Percentiles rank a stretch among this genome's conserved stretches.
These are phyloP conservation scores for Dermolepida albohirtum DNA, from an alignment of 2,888 invertebrate species.

Conservation along the genomic window DNA sequence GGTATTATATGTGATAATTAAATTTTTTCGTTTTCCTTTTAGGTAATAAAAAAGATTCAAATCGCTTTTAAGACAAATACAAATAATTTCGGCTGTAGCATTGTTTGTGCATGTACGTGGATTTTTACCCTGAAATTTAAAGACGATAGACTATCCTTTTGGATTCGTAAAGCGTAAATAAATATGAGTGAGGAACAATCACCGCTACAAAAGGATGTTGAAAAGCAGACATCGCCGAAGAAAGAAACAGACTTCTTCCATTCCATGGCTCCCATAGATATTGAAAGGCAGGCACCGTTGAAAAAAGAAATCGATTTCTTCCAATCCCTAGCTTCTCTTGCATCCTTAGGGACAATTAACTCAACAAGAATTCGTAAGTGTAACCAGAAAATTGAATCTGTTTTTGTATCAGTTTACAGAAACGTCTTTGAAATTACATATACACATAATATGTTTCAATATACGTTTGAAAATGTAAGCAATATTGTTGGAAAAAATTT, in stretches of 20 bases:
- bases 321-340: constrained; percentile 2
- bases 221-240: constrained; percentile 6
- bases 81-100: no score
- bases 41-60: no score
- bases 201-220: constrained; percentile 1
- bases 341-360: not conserved
- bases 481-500: no score
- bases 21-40: no score
- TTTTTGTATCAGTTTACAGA: not conserved
- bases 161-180: constrained; percentile 1
- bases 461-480: no score
- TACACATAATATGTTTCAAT: no score
- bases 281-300: constrained; percentile 7
- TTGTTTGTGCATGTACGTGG: no score
- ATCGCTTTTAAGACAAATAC: no score
- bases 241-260: constrained; percentile 23
- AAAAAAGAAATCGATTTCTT: constrained; percentile 21
- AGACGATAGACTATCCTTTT: no score
- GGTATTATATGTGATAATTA: no score
- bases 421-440: no score
- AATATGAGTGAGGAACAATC: constrained; percentile 9
- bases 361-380: constrained; percentile 25
- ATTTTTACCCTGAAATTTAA: no score
- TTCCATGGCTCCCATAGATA: not conserved
- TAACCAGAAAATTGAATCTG: constrained; percentile 6